Base-by-base conservation (phyloP, 2,888 invertebrate species). In the Melinopterus prodromus region DNA sequence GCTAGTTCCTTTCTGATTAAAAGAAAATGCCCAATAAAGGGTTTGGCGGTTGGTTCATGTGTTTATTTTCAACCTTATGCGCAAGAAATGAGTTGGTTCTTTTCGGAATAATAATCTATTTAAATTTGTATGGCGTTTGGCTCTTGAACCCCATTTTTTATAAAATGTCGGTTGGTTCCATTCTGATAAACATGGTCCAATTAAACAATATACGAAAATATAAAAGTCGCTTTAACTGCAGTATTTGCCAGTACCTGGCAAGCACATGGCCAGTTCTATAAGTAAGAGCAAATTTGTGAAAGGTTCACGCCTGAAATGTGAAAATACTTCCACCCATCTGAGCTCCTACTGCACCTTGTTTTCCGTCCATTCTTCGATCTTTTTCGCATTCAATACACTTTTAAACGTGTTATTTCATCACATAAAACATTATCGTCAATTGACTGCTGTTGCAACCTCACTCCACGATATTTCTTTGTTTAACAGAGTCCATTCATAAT, bases 241-340 rank as follows among this genome's bases (percentile, higher is more conserved):
- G 79, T 71, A 69, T 77, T 77, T 14, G n/a, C n/a, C n/a, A n/a
- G 79, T 79, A 26, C 79, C 79, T 36, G 79, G 79, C 36, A 71
- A 69, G 69, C 77, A 77, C 77, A 77, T 35, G 76, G 37, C 71
- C 35, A 70, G 70, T 53, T 77, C 77, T 69, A 79, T 75, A 69
- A 77, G 35, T 71, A 16, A 53, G n/a, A 76, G 53, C 37, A 79
- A 71, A 69, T 79, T 79, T 37, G 4, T 38, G 70, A 37, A 79
- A 53, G 77, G 69, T 69, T 77, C 5, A 38, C 16, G 15, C 16
- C 16, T 16, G 16, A 77, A 69, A 16, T 69, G 15, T 0, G 35
- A 36, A 37, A 76, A 76, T 37, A 76, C 15, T 35, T 76, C 76
- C 26, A 76, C 26, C 76, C 36, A 76, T 37, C 76, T 35, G 16